These are phyloP conservation scores for Rhynchonycteris naso DNA, from an alignment of 2,797 vertebrate genomes.

Conservation along the genomic window DNA sequence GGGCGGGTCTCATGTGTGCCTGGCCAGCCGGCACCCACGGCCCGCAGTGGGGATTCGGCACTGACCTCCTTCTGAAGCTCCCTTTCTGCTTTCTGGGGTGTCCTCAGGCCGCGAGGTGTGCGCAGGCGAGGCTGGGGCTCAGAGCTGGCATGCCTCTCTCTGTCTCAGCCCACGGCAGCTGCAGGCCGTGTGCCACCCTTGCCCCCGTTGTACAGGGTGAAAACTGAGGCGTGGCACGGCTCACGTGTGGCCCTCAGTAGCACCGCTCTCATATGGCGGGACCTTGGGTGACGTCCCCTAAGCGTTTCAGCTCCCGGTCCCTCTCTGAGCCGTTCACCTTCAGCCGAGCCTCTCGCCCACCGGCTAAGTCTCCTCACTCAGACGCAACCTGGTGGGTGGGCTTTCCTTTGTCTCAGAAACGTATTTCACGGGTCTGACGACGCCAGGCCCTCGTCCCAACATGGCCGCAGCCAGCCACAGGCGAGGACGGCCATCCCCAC, in stretches of 20 bases:
- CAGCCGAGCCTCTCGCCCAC: accelerated
- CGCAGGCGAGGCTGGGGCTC: accelerated
- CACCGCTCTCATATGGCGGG: accelerated
- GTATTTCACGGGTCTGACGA: accelerated
- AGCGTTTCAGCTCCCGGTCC: accelerated
- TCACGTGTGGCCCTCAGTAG: accelerated
- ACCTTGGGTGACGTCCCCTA: neutral
- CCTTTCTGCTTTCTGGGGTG: accelerated
- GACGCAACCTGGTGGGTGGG: accelerated
- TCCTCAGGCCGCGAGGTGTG: accelerated
- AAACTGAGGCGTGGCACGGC: accelerated
- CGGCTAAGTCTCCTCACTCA: neutral
- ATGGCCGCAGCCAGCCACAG: neutral
- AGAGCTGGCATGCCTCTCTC: accelerated
- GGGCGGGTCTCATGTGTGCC: too few species aligned
- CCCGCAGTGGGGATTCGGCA: too few species aligned
- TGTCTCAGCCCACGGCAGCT: neutral
- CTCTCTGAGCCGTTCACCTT: accelerated
- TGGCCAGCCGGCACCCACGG: accelerated
- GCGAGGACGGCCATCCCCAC: accelerated
- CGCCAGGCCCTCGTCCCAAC: accelerated
- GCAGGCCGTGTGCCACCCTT: accelerated
- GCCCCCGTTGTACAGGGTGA: neutral
- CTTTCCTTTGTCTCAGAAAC: neutral
- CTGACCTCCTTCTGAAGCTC: neutral